Conservation (phyloP, 2,113 vertebrate species). For the Fulica atra region DNA sequence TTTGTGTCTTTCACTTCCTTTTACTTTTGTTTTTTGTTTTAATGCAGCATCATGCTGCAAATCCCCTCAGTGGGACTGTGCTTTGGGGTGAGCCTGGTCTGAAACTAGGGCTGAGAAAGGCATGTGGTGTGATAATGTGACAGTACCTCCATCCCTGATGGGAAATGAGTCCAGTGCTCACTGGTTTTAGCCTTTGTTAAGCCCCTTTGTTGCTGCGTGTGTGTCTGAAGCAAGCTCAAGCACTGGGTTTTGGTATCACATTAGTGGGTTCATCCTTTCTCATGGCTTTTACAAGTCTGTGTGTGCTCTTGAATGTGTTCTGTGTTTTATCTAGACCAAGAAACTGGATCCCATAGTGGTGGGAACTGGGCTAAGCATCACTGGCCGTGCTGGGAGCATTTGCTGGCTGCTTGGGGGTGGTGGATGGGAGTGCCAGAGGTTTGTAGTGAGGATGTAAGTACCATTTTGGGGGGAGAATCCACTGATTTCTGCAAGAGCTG, state of each 20-base stretch:
- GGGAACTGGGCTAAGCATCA: accelerated
- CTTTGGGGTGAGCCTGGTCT: background rate
- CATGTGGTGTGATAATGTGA: background rate
- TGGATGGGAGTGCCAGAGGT: too few relatives aligned
- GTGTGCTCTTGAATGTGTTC: background rate
- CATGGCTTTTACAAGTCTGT: background rate
- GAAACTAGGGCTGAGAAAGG: background rate
- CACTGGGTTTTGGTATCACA: background rate
- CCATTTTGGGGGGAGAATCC: background rate
- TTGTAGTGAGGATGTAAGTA: background rate
- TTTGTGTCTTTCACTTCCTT: background rate
- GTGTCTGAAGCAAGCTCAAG: background rate
- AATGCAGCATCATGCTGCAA: background rate
- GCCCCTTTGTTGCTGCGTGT: accelerated
- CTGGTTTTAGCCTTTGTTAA: background rate
- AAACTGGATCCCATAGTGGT: accelerated
- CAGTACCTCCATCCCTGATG: background rate
- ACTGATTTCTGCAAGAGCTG: background rate
- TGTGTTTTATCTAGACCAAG: background rate
- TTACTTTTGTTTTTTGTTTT: background rate
- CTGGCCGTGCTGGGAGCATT: accelerated
- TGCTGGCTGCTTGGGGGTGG: too few relatives aligned
- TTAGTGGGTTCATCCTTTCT: background rate
- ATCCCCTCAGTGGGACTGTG: background rate
- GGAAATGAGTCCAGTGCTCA: background rate